Conservation (phyloP, 1,140 invertebrate genomes). For the Hermatobates lingyangjiaoensis region DNA sequence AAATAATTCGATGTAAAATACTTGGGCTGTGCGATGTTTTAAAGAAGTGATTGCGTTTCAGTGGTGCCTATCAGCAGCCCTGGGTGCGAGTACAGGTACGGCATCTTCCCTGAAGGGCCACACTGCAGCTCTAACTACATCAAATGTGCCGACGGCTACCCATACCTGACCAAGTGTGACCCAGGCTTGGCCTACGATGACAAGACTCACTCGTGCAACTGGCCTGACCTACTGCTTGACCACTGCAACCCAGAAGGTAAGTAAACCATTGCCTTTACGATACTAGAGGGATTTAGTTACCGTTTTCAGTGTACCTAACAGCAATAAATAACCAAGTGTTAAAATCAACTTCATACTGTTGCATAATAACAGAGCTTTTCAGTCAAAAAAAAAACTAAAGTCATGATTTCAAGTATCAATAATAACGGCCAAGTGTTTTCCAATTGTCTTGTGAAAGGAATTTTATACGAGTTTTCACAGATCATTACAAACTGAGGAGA, state of each 20-base stretch:
- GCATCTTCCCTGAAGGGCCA: constrained; percentile 58
- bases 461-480: no score
- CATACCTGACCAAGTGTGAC: constrained; percentile 58
- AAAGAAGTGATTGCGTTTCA: constrained; percentile 24
- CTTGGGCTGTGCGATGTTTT: no score
- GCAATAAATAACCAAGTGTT: not conserved
- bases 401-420: no score
- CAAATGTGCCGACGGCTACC: constrained; percentile 66
- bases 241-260: constrained; percentile 71
- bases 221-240: constrained; percentile 73
- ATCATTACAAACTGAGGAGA: no score
- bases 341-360: not conserved
- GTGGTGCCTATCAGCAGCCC: constrained; percentile 55
- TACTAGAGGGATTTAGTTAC: not conserved
- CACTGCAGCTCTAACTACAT: constrained; percentile 69
- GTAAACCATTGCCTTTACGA: not conserved
- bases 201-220: constrained; percentile 73
- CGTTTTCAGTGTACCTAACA: not conserved
- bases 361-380: not conserved
- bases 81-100: constrained; percentile 75
- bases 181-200: constrained; percentile 75
- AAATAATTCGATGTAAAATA: no score
- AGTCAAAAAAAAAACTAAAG: no score
- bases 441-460: no score
- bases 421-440: no score